Percentiles rank a stretch among this genome's conserved stretches.
These are phyloP conservation scores for Sceloporus undulatus DNA, from an alignment of 2,113 vertebrate genomes.

Conservation along the genomic window DNA sequence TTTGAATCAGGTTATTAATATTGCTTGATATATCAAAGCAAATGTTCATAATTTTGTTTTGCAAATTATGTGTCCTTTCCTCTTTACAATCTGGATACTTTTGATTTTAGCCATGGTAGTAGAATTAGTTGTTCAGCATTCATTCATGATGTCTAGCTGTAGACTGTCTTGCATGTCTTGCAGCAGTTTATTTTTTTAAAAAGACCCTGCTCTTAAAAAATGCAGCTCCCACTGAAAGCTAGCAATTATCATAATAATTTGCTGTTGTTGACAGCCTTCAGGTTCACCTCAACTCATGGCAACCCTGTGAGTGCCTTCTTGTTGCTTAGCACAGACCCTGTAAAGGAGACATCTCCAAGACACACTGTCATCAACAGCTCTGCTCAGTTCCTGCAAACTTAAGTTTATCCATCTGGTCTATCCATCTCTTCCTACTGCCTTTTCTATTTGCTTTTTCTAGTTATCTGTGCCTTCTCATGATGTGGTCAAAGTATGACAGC, in stretches of 20 bases:
- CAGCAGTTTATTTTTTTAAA: constrained; percentile 9
- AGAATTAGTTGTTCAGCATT: constrained; percentile 7
- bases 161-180: constrained; percentile 33
- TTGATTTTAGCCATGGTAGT: constrained; percentile 48
- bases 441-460: too few species aligned
- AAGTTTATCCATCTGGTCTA: too few species aligned
- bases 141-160: constrained; percentile 33
- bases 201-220: not conserved
- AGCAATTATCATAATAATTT: constrained; percentile 31
- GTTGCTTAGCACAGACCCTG: too few species aligned
- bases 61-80: constrained; percentile 14
- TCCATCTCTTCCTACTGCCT: too few species aligned
- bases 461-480: too few species aligned
- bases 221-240: constrained; percentile 6
- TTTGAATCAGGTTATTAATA: constrained; percentile 45
- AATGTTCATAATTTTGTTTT: constrained; percentile 51
- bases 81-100: constrained; percentile 28
- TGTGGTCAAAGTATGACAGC: too few species aligned
- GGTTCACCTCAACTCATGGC: too few species aligned
- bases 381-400: too few species aligned
- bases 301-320: too few species aligned
- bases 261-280: too few species aligned
- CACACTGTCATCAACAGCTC: too few species aligned
- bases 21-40: constrained; percentile 57
- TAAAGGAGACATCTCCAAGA: too few species aligned